Evolutionary conservation across 2,113 vertebrate genomes (phyloP).

Genomic region (Pheucticus melanocephalus): DNA sequence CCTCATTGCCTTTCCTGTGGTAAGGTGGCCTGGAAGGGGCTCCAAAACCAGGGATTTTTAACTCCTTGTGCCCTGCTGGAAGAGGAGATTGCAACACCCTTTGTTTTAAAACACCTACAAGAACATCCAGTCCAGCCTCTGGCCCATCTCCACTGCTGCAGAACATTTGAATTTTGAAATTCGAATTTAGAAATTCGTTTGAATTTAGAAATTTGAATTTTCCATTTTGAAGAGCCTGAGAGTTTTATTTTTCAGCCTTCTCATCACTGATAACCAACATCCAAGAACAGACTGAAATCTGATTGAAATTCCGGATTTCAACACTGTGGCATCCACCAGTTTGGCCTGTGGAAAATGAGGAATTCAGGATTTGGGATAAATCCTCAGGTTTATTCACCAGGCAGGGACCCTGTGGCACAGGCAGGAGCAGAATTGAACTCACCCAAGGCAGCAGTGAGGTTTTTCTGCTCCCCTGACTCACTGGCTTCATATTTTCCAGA

Average conservation of each 20-base stretch:
- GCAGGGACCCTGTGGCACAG: background rate
- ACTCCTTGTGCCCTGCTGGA: background rate
- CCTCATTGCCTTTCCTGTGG: background rate
- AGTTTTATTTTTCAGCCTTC: background rate
- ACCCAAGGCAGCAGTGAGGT: background rate
- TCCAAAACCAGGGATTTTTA: background rate
- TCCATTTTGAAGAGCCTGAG: background rate
- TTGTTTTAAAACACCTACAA: background rate
- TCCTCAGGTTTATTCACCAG: background rate
- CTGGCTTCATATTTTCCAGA: background rate
- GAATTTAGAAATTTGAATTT: background rate
- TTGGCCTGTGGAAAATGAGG: background rate
- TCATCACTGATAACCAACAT: background rate
- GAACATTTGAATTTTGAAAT: background rate
- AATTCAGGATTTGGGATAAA: background rate
- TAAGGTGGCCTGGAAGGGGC: background rate
- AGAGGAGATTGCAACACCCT: background rate
- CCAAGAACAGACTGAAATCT: background rate
- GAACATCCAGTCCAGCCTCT: background rate
- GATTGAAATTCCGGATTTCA: background rate
- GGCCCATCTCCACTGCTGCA: accelerated
- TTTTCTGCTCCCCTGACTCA: slow-evolving; percentile 1
- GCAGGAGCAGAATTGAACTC: background rate
- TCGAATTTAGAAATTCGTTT: background rate
- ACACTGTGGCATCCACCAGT: background rate